Conservation (phyloP, 2,113 vertebrate species). For the Electrona antarctica region DNA sequence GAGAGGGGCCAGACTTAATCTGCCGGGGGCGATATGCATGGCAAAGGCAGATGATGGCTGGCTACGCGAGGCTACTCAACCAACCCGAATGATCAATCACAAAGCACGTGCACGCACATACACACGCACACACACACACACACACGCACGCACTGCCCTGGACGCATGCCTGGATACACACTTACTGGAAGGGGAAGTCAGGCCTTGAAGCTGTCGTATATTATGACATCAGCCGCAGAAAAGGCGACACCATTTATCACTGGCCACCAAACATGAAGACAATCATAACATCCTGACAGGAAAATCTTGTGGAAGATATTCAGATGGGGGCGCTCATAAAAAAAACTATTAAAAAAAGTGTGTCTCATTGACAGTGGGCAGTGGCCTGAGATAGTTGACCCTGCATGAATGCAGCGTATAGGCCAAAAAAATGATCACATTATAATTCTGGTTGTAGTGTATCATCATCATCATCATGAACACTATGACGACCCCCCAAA, state of each 20-base stretch:
- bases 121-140: no score
- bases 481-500: conserved; percentile 42
- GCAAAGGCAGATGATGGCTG: no score
- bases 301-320: conserved; percentile 96
- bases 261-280: conserved; percentile 90
- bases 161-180: conserved; percentile 71
- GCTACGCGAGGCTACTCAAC: no score
- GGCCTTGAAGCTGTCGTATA: conserved; percentile 84
- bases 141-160: neutral
- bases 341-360: conserved; percentile 60
- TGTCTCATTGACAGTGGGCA: conserved; percentile 66
- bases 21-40: no score
- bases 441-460: no score
- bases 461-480: conserved; percentile 19
- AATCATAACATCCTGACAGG: conserved; percentile 99
- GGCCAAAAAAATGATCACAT: no score
- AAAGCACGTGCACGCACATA: no score
- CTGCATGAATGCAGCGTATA: neutral
- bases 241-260: conserved; percentile 92
- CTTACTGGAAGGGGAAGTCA: conserved; percentile 80
- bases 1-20: no score
- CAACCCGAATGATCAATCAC: no score
- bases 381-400: conserved; percentile 37
- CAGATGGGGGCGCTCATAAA: conserved; percentile 89
- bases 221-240: conserved; percentile 85